Evolutionary conservation across 2,888 invertebrate genomes (phyloP).

Genomic region (Erebia aethiops): DNA sequence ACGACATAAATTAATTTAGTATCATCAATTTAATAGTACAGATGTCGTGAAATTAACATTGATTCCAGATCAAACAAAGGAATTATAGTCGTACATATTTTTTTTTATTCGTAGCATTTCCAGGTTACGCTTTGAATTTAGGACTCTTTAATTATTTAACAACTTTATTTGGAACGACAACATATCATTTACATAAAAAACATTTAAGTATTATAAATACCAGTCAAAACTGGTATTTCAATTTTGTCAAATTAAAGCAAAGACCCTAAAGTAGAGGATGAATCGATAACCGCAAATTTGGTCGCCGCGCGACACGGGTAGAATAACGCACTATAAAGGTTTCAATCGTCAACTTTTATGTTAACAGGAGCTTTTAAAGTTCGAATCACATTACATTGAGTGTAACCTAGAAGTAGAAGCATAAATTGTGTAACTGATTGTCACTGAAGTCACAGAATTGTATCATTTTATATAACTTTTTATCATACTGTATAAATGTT

Average conservation of each 20-base stretch:
- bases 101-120: too few species aligned
- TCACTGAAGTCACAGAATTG: too few species aligned
- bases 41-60: background rate
- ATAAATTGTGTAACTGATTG: too few species aligned
- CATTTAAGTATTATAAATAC: background rate
- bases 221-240: too few species aligned
- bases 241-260: conserved; percentile 11
- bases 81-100: background rate
- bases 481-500: too few species aligned
- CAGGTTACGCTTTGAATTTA: background rate
- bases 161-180: background rate
- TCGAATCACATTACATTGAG: background rate
- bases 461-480: too few species aligned
- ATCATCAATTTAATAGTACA: too few species aligned
- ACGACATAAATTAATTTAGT: too few species aligned
- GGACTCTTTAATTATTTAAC: background rate
- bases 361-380: conserved; percentile 6
- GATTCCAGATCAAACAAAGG: background rate
- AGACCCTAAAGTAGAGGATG: conserved; percentile 4
- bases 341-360: conserved; percentile 24
- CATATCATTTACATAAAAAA: conserved; percentile 4
- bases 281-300: conserved; percentile 35
- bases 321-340: conserved; percentile 27
- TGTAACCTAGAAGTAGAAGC: background rate
- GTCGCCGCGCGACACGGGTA: conserved; percentile 15